Evolutionary conservation across 2,113 vertebrate genomes (phyloP), one percentile per base, ranked within the genome.

Genomic region (Coreoperca whiteheadi): DNA sequence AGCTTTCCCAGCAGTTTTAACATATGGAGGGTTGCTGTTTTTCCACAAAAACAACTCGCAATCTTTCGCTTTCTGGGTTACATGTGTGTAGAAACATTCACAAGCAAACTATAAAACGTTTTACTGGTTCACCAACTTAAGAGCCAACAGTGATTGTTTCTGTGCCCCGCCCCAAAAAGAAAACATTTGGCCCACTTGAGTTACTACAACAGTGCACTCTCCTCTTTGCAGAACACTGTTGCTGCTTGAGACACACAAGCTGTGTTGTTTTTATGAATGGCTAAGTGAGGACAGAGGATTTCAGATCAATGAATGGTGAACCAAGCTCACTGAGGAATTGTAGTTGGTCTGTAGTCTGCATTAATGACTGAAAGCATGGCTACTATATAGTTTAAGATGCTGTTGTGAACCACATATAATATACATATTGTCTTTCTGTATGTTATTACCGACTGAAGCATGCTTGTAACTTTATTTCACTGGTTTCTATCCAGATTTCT

Each of bases 201-300:
- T 46, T 76, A 54, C 6, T 43, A 18, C 60, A 80, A n/a, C 23
- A 79, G 43, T 21, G n/a, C 59, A 43, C 5, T 43, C 66, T 79
- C 8, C 32, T 78, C 18, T 34, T 56, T 67, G 15, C 53, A 81
- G 37, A 53, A 21, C 41, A 76, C 30, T 25, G 25, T 1, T 56
- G 10, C 56, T 69, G 37, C 18, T 48, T 34, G 18, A 74, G 51
- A 41, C 79, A 57, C 28, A 34, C 57, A 64, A 59, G 15, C 28
- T 75, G 30, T 32, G 50, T 23, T 64, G 57, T 34, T 81, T 91
- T 88, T 77, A 65, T 83, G 70, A 85, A 87, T 74, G 79, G 54
- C 23, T 37, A 68, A 74, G 23, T 65, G 72, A 74, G 63, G 16
- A 77, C 18, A 71, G 56, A 66, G 32, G 46, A 72, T 59, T 70